Evolutionary conservation across 1,140 invertebrate genomes (phyloP).

Genomic region (Popillia japonica): DNA sequence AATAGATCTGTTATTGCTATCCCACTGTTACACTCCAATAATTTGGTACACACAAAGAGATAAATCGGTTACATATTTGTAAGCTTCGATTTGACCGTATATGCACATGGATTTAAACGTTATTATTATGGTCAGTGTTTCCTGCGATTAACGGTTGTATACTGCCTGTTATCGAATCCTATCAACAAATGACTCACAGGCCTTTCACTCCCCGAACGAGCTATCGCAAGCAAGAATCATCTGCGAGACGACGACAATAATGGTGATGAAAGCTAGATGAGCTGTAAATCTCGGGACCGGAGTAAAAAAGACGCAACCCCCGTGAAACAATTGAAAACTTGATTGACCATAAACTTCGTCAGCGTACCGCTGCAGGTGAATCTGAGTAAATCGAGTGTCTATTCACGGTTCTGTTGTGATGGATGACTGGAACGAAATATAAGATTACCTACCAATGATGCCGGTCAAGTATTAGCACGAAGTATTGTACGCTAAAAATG

Average conservation of each 20-base stretch:
- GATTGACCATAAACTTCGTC: slow-evolving; percentile 31
- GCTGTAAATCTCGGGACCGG: neutral
- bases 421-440: neutral
- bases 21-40: neutral
- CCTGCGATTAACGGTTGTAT: neutral
- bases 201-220: slow-evolving; percentile 25
- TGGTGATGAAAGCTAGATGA: neutral
- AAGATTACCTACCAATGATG: neutral
- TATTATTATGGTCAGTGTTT: neutral
- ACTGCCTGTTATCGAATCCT: neutral
- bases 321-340: slow-evolving; percentile 34
- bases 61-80: neutral
- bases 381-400: neutral
- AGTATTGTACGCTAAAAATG: too few relatives aligned
- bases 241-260: neutral
- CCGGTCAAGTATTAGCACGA: neutral
- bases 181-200: slow-evolving; percentile 30
- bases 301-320: slow-evolving; percentile 13
- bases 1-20: neutral
- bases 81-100: neutral
- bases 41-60: slow-evolving; percentile 1
- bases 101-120: neutral
- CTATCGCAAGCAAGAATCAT: neutral
- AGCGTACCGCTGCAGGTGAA: slow-evolving; percentile 20
- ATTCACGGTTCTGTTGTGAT: neutral